Evolutionary conservation across 2,888 invertebrate genomes (phyloP).

Genomic region (Catocala sponsa): DNA sequence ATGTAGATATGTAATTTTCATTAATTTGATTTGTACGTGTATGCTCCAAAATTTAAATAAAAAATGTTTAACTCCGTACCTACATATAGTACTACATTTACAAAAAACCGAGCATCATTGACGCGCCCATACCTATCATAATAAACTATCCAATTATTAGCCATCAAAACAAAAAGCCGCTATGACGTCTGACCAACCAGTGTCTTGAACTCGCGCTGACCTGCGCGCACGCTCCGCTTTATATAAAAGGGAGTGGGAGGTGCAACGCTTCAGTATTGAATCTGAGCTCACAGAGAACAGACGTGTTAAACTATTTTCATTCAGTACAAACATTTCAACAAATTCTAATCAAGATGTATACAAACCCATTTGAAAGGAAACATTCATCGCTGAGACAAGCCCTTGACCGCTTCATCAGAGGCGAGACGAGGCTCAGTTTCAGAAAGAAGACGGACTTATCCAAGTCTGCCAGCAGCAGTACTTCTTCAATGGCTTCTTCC

Average conservation of each 20-base stretch:
- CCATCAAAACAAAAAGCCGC: slow-evolving; percentile 56
- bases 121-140: slow-evolving; percentile 39
- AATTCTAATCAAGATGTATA: slow-evolving; percentile 86
- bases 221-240: slow-evolving; percentile 63
- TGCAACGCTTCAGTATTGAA: slow-evolving; percentile 52
- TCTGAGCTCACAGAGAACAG: slow-evolving; percentile 53
- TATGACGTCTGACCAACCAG: slow-evolving; percentile 56
- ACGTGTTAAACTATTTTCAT: slow-evolving; percentile 52
- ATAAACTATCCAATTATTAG: slow-evolving; percentile 43
- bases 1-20: slow-evolving; percentile 22
- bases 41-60: slow-evolving; percentile 4
- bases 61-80: background rate
- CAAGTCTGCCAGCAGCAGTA: slow-evolving; percentile 63
- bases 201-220: slow-evolving; percentile 63
- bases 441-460: slow-evolving; percentile 69
- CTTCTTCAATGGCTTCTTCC: slow-evolving; percentile 72
- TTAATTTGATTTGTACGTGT: slow-evolving; percentile 11
- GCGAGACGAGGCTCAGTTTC: slow-evolving; percentile 79
- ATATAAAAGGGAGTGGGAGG: slow-evolving; percentile 65
- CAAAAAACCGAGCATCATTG: slow-evolving; percentile 32
- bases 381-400: slow-evolving; percentile 90
- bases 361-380: slow-evolving; percentile 91
- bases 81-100: slow-evolving; percentile 28
- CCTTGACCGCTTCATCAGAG: slow-evolving; percentile 88
- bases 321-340: slow-evolving; percentile 31